Conservation (phyloP, 2,888 invertebrate genomes). For the Pheosia gnoma region DNA sequence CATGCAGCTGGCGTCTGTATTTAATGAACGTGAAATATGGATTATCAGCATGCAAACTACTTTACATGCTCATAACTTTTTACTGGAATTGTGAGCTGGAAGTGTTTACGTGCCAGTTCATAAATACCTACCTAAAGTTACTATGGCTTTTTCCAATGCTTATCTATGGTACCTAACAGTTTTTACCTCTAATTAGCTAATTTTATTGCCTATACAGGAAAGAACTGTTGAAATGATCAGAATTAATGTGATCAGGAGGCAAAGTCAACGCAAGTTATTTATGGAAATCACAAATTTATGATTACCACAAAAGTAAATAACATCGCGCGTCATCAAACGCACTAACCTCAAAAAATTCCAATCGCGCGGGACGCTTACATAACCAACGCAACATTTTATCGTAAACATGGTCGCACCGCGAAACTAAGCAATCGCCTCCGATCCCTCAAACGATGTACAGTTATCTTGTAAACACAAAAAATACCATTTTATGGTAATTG, state of each 20-base stretch:
- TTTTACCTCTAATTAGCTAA: not conserved
- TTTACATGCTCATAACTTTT: no score
- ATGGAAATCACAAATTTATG: constrained; percentile 28
- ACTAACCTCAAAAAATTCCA: constrained; percentile 53
- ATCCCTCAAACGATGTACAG: constrained; percentile 27
- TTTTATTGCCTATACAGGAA: no score
- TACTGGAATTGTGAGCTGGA: no score
- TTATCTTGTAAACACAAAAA: constrained; percentile 40
- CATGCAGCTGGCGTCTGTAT: no score
- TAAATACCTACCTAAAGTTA: not conserved
- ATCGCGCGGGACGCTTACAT: constrained; percentile 41
- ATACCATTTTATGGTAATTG: constrained; percentile 30
- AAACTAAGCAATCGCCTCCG: constrained; percentile 8
- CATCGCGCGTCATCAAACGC: constrained; percentile 27
- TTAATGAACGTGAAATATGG: no score
- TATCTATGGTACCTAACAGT: constrained; percentile 5
- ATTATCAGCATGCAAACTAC: no score
- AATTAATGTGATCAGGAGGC: constrained; percentile 17
- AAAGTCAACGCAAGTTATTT: constrained; percentile 37
- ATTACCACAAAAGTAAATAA: constrained; percentile 29
- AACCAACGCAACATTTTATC: constrained; percentile 33
- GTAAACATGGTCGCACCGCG: constrained; percentile 19
- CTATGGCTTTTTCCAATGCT: constrained; percentile 1
- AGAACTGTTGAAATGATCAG: constrained; percentile 3
- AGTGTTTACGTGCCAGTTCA: not conserved